Conservation (phyloP, 2,797 vertebrate genomes). For the Rhynchonycteris naso region DNA sequence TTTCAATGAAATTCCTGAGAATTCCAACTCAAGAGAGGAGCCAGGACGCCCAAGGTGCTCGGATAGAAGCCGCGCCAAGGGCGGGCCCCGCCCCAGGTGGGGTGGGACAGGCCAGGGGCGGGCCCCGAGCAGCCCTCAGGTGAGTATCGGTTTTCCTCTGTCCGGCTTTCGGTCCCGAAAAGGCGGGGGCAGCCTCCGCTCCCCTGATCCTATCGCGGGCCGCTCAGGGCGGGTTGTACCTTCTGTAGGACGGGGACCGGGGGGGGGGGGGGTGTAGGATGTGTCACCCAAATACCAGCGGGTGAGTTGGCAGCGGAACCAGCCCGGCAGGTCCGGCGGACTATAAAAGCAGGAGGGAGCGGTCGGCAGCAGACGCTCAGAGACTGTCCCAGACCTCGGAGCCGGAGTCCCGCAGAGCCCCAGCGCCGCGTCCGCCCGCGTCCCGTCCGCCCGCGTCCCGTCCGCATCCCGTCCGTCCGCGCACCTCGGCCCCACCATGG, state of each 20-base stretch:
- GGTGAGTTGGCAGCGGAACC: conserved; percentile 73
- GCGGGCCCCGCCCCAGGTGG: neutral
- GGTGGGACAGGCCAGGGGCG: neutral
- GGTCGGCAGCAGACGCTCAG: conserved; percentile 41
- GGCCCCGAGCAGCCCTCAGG: neutral
- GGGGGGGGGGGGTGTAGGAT: neutral
- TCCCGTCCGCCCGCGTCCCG: neutral
- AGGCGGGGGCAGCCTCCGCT: conserved; percentile 34
- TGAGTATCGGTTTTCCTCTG: conserved; percentile 68
- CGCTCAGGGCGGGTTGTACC: neutral
- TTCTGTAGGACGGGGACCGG: neutral
- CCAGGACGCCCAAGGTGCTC: rapidly evolving
- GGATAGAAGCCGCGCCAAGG: neutral
- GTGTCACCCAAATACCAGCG: conserved; percentile 68
- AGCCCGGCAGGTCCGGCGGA: conserved; percentile 70
- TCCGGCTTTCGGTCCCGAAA: conserved; percentile 44
- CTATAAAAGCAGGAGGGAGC: conserved; percentile 71
- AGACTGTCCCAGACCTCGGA: neutral
- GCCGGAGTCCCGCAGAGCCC: neutral
- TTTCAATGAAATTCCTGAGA: neutral
- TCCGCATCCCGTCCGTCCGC: neutral
- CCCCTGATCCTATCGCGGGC: conserved; percentile 47
- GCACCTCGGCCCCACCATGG: conserved; percentile 54
- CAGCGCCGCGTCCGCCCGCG: neutral
- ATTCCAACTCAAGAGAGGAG: rapidly evolving